phyloP scores from a whole-genome alignment of 2,797 vertebrate genomes.

The Myotis daubentonii region DNA sequence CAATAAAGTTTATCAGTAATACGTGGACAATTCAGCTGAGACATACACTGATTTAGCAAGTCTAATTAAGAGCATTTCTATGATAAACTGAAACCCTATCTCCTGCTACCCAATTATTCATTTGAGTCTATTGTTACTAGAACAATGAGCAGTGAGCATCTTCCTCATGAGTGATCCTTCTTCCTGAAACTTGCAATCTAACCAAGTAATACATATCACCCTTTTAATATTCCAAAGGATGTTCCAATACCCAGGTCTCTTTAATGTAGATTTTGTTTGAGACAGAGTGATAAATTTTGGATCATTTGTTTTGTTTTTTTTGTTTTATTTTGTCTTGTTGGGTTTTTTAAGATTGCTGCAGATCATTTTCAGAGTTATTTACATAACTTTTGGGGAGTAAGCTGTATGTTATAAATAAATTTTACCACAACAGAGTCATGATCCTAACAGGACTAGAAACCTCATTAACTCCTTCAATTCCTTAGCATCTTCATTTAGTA shows the following conservation, averaged over 20 bases:
- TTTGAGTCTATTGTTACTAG: constrained; percentile 74
- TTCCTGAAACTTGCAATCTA: constrained; percentile 64
- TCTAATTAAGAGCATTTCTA: constrained; percentile 71
- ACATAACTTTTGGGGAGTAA: background rate
- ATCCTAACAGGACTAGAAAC: background rate
- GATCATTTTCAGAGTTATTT: constrained; percentile 46
- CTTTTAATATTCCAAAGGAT: constrained; percentile 54
- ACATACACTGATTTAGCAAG: constrained; percentile 45
- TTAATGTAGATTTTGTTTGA: constrained; percentile 52
- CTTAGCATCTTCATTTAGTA: background rate
- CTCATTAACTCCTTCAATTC: background rate
- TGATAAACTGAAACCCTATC: constrained; percentile 58
- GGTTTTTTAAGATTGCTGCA: background rate
- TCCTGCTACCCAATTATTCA: constrained; percentile 70
- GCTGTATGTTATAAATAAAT: constrained; percentile 40
- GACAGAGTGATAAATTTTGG: constrained; percentile 31
- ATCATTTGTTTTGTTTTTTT: constrained; percentile 46
- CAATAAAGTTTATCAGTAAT: constrained; percentile 69
- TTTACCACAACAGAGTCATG: background rate
- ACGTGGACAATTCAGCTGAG: constrained; percentile 59
- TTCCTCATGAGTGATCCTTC: constrained; percentile 56
- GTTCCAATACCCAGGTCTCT: constrained; percentile 56
- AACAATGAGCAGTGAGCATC: constrained; percentile 69
- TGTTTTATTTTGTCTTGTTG: background rate
- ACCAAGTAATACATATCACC: constrained; percentile 59